Conservation (phyloP, 1,140 invertebrate genomes). For the Fopius arisanus region DNA sequence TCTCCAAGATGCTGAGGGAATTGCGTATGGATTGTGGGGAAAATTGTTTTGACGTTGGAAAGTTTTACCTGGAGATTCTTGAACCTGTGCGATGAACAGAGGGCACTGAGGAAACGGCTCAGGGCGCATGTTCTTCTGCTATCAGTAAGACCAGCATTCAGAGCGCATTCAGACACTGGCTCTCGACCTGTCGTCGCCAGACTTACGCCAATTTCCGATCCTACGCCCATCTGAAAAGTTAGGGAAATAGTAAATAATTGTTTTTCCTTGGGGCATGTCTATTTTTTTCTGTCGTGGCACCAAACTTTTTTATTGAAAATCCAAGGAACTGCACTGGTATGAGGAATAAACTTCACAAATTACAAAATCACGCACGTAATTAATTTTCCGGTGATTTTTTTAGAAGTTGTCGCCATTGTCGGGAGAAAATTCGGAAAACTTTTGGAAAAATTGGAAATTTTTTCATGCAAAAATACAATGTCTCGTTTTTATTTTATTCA, state of each 20-base stretch:
- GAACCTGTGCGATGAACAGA: constrained; percentile 72
- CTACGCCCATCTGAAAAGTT: constrained; percentile 46
- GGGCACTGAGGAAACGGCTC: constrained; percentile 54
- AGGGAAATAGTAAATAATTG: background rate
- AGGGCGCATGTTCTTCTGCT: constrained; percentile 48
- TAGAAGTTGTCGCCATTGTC: too few relatives aligned
- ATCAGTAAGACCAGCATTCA: constrained; percentile 39
- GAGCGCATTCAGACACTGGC: constrained; percentile 31
- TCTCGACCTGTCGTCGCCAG: constrained; percentile 39
- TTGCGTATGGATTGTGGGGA: background rate
- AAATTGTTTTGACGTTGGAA: background rate
- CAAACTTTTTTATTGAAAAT: too few relatives aligned
- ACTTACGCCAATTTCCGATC: constrained; percentile 46
- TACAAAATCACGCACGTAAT: too few relatives aligned
- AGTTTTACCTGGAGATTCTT: constrained; percentile 71
- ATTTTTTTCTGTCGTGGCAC: too few relatives aligned
- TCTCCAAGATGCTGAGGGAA: background rate
- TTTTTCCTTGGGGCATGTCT: too few relatives aligned
- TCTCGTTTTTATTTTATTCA: too few relatives aligned
- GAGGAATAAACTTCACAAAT: too few relatives aligned
- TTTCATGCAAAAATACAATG: too few relatives aligned
- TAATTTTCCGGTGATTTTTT: too few relatives aligned
- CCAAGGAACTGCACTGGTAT: too few relatives aligned
- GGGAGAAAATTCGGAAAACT: too few relatives aligned
- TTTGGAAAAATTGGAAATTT: too few relatives aligned